These are phyloP conservation scores for Cerceris rybyensis DNA, from an alignment of 2,888 invertebrate genomes.

Conservation along the genomic window DNA sequence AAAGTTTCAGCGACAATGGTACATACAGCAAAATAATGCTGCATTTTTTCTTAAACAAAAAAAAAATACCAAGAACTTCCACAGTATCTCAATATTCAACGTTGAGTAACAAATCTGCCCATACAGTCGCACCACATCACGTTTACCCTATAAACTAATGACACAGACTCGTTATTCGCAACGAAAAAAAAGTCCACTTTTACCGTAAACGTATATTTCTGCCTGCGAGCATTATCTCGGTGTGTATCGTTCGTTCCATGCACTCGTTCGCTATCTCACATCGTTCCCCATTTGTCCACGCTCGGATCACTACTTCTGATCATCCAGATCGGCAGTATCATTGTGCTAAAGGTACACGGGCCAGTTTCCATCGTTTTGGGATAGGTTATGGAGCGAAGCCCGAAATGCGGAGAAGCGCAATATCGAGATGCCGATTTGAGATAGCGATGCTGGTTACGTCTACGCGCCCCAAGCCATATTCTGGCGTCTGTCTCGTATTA, in stretches of 20 bases:
- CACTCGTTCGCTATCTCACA: constrained; percentile 23
- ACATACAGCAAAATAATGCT: no score
- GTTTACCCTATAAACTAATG: background rate
- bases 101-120: no score
- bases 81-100: no score
- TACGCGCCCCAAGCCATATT: constrained; percentile 36
- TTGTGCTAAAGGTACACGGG: constrained; percentile 11
- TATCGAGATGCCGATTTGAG: constrained; percentile 58
- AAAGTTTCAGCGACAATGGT: no score
- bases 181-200: background rate
- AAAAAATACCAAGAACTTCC: no score
- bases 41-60: no score
- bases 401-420: constrained; percentile 49
- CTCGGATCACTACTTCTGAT: constrained; percentile 45
- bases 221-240: constrained; percentile 30
- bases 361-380: constrained; percentile 28
- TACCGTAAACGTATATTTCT: background rate
- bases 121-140: no score
- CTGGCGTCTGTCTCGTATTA: constrained; percentile 50
- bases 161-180: background rate
- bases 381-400: constrained; percentile 26
- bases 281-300: constrained; percentile 56
- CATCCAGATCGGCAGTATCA: constrained; percentile 16
- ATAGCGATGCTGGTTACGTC: constrained; percentile 54
- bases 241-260: constrained; percentile 34